Conservation (phyloP, 2,888 invertebrate species). For the Cephus pulcher region DNA sequence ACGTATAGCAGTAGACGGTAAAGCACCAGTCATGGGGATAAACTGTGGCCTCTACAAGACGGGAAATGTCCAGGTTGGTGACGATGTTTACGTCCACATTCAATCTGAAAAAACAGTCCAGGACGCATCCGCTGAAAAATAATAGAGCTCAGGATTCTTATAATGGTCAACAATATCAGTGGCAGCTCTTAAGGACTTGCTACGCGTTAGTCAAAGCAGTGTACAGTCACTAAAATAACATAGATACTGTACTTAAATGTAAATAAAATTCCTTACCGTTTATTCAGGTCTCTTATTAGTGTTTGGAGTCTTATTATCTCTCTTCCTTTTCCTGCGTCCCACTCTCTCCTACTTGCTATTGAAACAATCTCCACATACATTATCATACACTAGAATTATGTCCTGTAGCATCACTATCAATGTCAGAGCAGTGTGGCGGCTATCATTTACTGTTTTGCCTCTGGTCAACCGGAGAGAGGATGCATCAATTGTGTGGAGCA, state of each 20-base stretch:
- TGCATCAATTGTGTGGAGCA: not conserved
- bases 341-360: not conserved
- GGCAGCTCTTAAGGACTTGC: not conserved
- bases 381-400: not conserved
- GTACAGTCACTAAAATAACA: not conserved
- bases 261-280: not conserved
- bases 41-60: conserved; percentile 66
- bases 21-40: conserved; percentile 68
- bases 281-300: not conserved
- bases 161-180: not conserved
- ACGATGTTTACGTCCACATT: conserved; percentile 66
- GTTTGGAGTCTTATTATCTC: not conserved
- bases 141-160: not conserved
- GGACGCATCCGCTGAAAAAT: not conserved
- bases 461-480: not conserved
- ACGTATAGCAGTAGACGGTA: conserved; percentile 49
- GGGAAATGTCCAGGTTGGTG: conserved; percentile 68
- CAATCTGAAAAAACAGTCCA: not conserved
- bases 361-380: not conserved
- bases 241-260: not conserved
- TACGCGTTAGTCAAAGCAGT: not conserved
- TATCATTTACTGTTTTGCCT: not conserved
- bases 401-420: not conserved
- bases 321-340: not conserved
- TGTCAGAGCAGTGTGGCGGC: not conserved